Conservation (phyloP, 30 jellyfish, hydroid and myxozoan genomes). For the Aurelia coerulea region DNA sequence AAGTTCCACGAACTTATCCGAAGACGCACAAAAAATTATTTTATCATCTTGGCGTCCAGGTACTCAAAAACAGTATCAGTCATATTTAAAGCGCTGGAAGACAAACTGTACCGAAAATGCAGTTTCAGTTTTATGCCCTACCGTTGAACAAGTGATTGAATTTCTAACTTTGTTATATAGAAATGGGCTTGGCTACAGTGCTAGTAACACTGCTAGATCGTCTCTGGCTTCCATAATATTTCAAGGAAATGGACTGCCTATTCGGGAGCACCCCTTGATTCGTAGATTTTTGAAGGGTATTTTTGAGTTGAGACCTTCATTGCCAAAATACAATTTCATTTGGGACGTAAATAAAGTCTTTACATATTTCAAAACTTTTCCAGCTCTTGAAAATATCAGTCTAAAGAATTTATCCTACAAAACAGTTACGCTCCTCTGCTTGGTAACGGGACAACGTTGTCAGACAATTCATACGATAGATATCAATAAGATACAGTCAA, state of each 20-base stretch:
- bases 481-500: background rate
- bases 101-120: conserved; percentile 1
- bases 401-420: background rate
- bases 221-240: conserved; percentile 36
- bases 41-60: conserved; percentile 53
- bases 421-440: background rate
- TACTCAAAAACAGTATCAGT: conserved; percentile 35
- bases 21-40: conserved; percentile 1
- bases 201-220: conserved; percentile 62
- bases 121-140: background rate
- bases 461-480: conserved; percentile 35
- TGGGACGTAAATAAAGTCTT: conserved; percentile 49
- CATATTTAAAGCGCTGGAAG: background rate
- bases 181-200: conserved; percentile 34
- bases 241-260: background rate
- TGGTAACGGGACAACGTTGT: conserved; percentile 47
- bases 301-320: conserved; percentile 47
- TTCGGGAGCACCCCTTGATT: conserved; percentile 40
- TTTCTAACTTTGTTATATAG: conserved; percentile 4
- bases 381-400: background rate
- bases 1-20: background rate
- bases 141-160: background rate
- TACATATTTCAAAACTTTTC: conserved; percentile 2
- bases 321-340: conserved; percentile 26
- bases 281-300: conserved; percentile 52